phyloP scores from a whole-genome alignment of 2,113 vertebrate genomes.

The Nestor notabilis region DNA sequence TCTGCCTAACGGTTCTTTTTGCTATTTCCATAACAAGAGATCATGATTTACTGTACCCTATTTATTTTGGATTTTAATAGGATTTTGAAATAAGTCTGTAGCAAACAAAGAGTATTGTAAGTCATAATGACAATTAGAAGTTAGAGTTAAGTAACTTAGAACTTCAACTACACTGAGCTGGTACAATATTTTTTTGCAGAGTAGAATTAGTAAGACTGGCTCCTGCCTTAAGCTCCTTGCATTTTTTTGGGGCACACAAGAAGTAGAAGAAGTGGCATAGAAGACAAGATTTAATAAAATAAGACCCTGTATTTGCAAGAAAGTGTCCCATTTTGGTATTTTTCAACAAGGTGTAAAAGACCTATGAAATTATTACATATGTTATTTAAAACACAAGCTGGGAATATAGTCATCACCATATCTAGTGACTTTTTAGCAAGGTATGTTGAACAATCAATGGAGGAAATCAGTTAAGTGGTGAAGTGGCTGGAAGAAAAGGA shows the following conservation, averaged over 20 bases:
- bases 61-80: not conserved
- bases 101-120: not conserved
- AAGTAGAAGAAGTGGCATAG: not conserved
- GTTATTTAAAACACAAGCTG: not conserved
- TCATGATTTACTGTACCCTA: not conserved
- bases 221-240: not conserved
- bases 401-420: too few relatives aligned
- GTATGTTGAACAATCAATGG: not conserved
- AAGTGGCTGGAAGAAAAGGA: not conserved
- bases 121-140: not conserved
- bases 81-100: not conserved
- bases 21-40: not conserved
- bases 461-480: not conserved
- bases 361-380: not conserved
- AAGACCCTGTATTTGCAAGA: not conserved
- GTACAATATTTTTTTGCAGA: not conserved
- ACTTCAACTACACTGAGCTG: not conserved
- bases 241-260: not conserved
- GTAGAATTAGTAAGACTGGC: not conserved
- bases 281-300: not conserved
- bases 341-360: not conserved
- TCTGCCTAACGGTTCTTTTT: not conserved
- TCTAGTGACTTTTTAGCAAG: not conserved
- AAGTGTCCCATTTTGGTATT: accelerated
- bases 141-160: not conserved